Conservation (phyloP, 2,797 vertebrate species). For the Spinibarbus caldwelli region DNA sequence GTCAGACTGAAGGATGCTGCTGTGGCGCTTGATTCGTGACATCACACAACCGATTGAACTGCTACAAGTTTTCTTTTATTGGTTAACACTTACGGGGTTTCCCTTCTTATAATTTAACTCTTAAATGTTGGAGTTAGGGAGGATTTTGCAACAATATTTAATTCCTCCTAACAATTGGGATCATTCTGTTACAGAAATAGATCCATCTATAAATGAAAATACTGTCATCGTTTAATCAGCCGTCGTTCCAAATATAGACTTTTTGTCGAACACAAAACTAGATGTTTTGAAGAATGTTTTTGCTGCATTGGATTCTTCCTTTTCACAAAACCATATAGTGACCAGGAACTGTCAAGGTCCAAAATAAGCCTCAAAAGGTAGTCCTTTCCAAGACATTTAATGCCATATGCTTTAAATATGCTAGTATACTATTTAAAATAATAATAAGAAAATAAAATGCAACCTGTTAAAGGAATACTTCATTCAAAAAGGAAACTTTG, state of each 20-base stretch:
- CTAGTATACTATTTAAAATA: background rate
- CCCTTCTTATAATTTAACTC: background rate
- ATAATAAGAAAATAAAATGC: background rate
- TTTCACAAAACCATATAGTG: background rate
- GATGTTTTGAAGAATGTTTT: background rate
- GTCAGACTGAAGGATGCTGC: constrained; percentile 46
- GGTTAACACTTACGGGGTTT: background rate
- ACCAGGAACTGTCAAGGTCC: background rate
- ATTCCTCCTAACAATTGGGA: background rate
- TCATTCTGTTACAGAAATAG: background rate
- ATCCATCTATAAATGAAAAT: background rate
- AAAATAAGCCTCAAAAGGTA: background rate
- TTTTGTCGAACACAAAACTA: background rate
- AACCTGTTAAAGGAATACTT: background rate
- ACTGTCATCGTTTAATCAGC: background rate
- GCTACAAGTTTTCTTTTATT: constrained; percentile 35
- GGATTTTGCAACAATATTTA: background rate
- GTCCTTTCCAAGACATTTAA: background rate
- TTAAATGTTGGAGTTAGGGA: background rate
- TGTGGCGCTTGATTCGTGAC: constrained; percentile 26
- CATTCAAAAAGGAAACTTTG: background rate
- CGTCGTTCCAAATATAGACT: background rate
- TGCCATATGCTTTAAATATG: too few relatives aligned
- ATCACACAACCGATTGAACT: constrained; percentile 23
- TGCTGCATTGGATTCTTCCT: background rate